phyloP scores from a whole-genome alignment of 2,888 invertebrate genomes.

The Zaprionus bogoriensis region DNA sequence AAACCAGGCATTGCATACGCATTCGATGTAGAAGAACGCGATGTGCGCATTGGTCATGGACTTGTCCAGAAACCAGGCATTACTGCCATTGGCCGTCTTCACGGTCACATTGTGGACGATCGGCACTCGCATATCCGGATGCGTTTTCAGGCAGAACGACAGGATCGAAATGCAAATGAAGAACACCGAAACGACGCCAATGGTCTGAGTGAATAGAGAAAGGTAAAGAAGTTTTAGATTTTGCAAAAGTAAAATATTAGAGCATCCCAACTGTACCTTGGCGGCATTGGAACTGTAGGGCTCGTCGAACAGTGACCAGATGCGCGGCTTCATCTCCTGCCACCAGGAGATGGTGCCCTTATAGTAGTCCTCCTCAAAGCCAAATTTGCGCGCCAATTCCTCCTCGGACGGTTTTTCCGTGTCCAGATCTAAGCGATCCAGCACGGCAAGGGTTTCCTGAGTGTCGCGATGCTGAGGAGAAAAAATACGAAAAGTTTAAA shows the following conservation, averaged over 20 bases:
- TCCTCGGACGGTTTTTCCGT: conserved; percentile 99
- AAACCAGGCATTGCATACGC: conserved; percentile 99
- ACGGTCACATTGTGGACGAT: conserved; percentile 92
- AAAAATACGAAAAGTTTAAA: not conserved
- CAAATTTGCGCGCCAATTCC: conserved; percentile 98
- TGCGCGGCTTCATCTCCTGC: conserved; percentile 98
- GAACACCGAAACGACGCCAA: conserved; percentile 99
- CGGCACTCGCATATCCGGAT: conserved; percentile 98
- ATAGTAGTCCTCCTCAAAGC: conserved; percentile 96
- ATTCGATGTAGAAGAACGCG: conserved; percentile 99
- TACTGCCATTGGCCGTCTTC: conserved; percentile 88
- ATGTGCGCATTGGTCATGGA: conserved; percentile 97
- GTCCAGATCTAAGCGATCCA: conserved; percentile 98
- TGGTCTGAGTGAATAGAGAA: conserved; percentile 87
- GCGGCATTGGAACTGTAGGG: conserved; percentile 99
- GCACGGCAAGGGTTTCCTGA: conserved; percentile 98
- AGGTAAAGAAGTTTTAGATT: no score
- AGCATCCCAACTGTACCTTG: conserved; percentile 90
- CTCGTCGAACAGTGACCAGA: conserved; percentile 99
- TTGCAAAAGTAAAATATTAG: no score
- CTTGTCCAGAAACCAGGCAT: conserved; percentile 94
- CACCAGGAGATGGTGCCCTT: conserved; percentile 96
- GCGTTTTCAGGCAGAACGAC: conserved; percentile 99
- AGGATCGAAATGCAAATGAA: conserved; percentile 99
- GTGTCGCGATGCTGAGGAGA: conserved; percentile 94